These are phyloP conservation scores for Theretra japonica DNA, from an alignment of 2,888 invertebrate genomes.

Conservation along the genomic window DNA sequence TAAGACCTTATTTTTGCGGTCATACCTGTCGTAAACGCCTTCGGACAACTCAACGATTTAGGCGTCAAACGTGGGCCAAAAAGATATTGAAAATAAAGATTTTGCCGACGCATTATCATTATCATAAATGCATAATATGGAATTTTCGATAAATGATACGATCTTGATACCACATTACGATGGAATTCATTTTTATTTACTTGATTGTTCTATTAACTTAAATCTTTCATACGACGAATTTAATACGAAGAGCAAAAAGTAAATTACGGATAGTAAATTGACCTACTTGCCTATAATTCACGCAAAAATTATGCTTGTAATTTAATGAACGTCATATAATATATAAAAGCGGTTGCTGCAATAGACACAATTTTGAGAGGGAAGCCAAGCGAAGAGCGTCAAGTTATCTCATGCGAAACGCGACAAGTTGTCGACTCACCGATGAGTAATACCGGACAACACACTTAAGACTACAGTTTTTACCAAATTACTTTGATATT, in stretches of 20 bases:
- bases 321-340: neutral
- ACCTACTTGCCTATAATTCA: neutral
- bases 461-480: conserved; percentile 25
- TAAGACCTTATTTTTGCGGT: conserved; percentile 15
- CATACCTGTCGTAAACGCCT: conserved; percentile 6
- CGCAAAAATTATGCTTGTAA: neutral
- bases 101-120: neutral
- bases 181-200: neutral
- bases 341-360: conserved; percentile 42
- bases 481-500: neutral
- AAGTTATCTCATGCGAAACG: conserved; percentile 61
- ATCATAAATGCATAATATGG: neutral
- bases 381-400: conserved; percentile 56
- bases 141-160: neutral
- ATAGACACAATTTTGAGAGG: conserved; percentile 52
- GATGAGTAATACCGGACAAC: conserved; percentile 46
- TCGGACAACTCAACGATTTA: neutral
- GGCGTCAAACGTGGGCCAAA: neutral
- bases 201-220: neutral
- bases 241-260: no score
- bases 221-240: no score
- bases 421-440: conserved; percentile 54
- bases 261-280: no score
- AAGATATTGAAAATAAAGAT: neutral
- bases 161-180: neutral